Evolutionary conservation across 2,888 invertebrate genomes (phyloP), one percentile per base, ranked within the genome.

Genomic region (Noctua janthe): DNA sequence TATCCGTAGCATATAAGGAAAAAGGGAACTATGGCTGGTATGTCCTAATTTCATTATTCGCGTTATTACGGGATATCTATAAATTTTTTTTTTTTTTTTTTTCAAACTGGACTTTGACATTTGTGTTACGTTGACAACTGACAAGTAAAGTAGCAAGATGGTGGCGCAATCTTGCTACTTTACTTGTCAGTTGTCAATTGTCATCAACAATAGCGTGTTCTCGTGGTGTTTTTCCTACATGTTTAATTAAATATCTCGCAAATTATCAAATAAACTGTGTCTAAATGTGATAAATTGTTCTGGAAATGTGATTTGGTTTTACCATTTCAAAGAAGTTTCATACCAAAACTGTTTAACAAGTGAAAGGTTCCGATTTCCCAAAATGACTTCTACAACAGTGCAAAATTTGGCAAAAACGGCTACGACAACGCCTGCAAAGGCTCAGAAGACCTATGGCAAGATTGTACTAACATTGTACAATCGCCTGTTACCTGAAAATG

Each of bases 391-490:
- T 70, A 93, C 95, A 56, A 93, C 94, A 51, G 91, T 93, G 72
- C 96, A 95, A 92, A 96, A 91, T 86, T 93, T 93, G 82, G 89
- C 94, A 2, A 96, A 96, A 93, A 90, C 93, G 17, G 91, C 84
- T 76, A 91, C 91, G 51, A 86, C 93, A 15, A 89, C 92, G 39
- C 91, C 94, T 79, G 91, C 92, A 2, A 97, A 96, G 84, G 93
- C 94, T 15, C 96, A 95, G 76, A 98, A 98, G 93, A 97, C 97
- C 51, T 98, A 98, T 93, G 98, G 98, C 76, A 98, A 98, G 96
- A 98, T 99, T 84, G 97, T 99, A 82, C 96, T 99, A 81, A 99
- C 99, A 11, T 97, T 99, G 83, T 98, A 99, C 95, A 99, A 99
- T 97, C 99, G 99, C 92, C 97, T 99, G 67, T 97, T 99, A 89